Conservation (phyloP, 2,888 invertebrate genomes). For the Drymonia ruficornis region DNA sequence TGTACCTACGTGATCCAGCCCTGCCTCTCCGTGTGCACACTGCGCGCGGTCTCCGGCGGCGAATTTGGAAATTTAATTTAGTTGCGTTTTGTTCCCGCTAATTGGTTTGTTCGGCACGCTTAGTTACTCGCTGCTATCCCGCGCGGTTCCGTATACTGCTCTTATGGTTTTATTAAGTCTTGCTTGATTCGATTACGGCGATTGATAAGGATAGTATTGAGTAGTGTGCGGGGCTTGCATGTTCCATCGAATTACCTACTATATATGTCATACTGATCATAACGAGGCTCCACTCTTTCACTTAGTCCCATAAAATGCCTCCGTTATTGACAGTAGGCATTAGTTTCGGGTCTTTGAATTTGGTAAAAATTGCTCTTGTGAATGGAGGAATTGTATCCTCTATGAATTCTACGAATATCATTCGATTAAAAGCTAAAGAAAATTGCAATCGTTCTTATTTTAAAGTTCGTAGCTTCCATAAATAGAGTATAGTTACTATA, state of each 20-base stretch:
- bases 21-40: conserved; percentile 49
- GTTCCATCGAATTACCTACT: background rate
- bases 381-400: too few species aligned
- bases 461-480: too few species aligned
- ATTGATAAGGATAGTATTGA: background rate
- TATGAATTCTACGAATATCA: too few species aligned
- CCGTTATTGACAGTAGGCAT: too few species aligned
- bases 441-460: too few species aligned
- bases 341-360: too few species aligned
- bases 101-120: conserved; percentile 81
- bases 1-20: conserved; percentile 46
- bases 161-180: conserved; percentile 20
- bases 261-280: too few species aligned
- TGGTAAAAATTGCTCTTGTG: too few species aligned
- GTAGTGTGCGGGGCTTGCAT: background rate
- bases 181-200: background rate
- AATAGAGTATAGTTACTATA: too few species aligned
- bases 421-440: too few species aligned
- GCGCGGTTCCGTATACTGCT: conserved; percentile 23
- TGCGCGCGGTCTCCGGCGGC: conserved; percentile 46
- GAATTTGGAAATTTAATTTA: conserved; percentile 83
- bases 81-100: conserved; percentile 76
- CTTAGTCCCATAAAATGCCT: too few species aligned
- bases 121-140: conserved; percentile 53
- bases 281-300: too few species aligned